Percentiles rank a stretch among this genome's conserved stretches.
Conservation (phyloP, 2,113 vertebrate genomes). For the Puma concolor region DNA sequence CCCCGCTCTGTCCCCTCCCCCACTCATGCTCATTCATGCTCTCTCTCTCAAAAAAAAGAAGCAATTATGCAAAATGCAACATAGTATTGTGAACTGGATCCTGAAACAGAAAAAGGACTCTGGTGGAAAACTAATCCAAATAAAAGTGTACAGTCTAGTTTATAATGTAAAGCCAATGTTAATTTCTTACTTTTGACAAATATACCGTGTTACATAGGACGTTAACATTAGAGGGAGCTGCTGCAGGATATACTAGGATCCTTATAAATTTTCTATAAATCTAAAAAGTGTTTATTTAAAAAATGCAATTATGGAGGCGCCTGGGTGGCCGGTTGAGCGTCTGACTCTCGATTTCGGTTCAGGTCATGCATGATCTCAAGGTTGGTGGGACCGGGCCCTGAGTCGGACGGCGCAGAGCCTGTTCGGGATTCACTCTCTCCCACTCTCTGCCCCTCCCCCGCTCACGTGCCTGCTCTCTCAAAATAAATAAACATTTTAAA, state of each 20-base stretch:
- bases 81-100: neutral
- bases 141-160: neutral
- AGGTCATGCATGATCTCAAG: too few species aligned
- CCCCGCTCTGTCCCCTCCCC: too few species aligned
- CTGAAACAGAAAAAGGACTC: neutral
- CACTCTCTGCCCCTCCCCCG: too few species aligned
- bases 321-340: too few species aligned
- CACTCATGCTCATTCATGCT: too few species aligned
- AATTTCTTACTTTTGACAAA: neutral
- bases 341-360: too few species aligned
- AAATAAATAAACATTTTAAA: too few species aligned
- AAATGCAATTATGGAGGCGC: neutral
- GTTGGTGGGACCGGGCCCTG: too few species aligned
- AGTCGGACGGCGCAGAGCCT: too few species aligned
- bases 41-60: too few species aligned
- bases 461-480: too few species aligned
- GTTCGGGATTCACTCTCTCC: too few species aligned
- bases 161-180: neutral
- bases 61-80: neutral
- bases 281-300: neutral
- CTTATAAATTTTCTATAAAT: neutral
- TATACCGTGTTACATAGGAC: rapidly evolving
- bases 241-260: neutral
- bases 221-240: neutral
- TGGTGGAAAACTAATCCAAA: neutral